Evolutionary conservation across 2,888 invertebrate genomes (phyloP).

Genomic region (Halocaridina rubra): DNA sequence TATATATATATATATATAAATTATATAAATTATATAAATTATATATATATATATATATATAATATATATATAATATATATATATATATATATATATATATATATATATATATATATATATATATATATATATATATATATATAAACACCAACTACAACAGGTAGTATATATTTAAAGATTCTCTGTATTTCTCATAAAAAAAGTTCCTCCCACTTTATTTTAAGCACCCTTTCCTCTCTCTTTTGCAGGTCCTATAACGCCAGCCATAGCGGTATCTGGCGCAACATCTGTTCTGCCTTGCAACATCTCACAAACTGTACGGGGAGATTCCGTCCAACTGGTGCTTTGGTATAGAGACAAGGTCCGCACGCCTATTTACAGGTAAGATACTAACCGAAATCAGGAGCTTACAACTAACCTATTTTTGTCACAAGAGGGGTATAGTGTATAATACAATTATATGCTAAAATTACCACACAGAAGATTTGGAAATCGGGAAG

Average conservation of each 20-base stretch:
- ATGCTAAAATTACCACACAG: no score
- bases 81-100: neutral
- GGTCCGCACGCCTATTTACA: constrained; percentile 86
- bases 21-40: neutral
- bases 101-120: neutral
- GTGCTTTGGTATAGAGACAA: constrained; percentile 91
- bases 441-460: no score
- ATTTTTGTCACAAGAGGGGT: no score
- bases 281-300: constrained; percentile 47
- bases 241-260: constrained; percentile 53
- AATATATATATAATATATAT: neutral
- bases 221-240: neutral
- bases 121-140: neutral
- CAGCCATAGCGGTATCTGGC: constrained; percentile 48
- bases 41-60: neutral
- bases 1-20: neutral
- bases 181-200: neutral
- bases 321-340: constrained; percentile 69
- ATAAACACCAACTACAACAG: no score
- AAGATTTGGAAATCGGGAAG: no score
- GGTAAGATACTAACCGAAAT: constrained; percentile 72
- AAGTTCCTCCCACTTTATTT: neutral
- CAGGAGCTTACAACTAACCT: no score
- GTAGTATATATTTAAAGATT: no score
- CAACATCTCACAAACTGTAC: constrained; percentile 39